Evolutionary conservation across 2,888 invertebrate genomes (phyloP).

Genomic region (Folsomia manolachei): DNA sequence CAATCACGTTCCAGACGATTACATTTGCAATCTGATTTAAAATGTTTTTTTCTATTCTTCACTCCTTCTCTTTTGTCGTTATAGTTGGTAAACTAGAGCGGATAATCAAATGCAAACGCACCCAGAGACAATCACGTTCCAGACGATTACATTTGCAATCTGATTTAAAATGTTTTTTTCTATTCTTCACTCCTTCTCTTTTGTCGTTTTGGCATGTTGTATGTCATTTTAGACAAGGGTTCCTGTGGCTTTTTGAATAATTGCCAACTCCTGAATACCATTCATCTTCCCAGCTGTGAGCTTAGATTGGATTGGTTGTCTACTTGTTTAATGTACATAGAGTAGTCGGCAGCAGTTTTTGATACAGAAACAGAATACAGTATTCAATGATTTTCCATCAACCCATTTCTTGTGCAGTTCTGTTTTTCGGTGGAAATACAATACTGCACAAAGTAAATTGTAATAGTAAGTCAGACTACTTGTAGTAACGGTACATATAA

Average conservation of each 20-base stretch:
- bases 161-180: slow-evolving; percentile 13
- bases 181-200: neutral
- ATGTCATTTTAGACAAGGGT: slow-evolving; percentile 12
- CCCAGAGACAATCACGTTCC: slow-evolving; percentile 13
- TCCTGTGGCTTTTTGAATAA: slow-evolving; percentile 20
- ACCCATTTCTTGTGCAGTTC: neutral
- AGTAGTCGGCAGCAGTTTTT: neutral
- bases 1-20: slow-evolving; percentile 19
- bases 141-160: slow-evolving; percentile 19
- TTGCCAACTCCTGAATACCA: slow-evolving; percentile 11
- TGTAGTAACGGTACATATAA: too few species aligned
- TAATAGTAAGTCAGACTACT: too few species aligned
- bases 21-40: slow-evolving; percentile 19
- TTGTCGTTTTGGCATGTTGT: slow-evolving; percentile 16
- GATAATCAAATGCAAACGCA: neutral
- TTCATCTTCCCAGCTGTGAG: slow-evolving; percentile 7
- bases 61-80: neutral
- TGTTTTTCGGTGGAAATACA: too few species aligned
- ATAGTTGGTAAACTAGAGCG: too few species aligned
- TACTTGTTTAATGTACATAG: neutral
- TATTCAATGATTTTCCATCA: neutral
- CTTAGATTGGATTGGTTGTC: neutral
- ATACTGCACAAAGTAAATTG: too few species aligned
- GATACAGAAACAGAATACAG: neutral
- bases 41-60: neutral